Conservation (phyloP, 2,888 invertebrate genomes). For the Acronicta psi region DNA sequence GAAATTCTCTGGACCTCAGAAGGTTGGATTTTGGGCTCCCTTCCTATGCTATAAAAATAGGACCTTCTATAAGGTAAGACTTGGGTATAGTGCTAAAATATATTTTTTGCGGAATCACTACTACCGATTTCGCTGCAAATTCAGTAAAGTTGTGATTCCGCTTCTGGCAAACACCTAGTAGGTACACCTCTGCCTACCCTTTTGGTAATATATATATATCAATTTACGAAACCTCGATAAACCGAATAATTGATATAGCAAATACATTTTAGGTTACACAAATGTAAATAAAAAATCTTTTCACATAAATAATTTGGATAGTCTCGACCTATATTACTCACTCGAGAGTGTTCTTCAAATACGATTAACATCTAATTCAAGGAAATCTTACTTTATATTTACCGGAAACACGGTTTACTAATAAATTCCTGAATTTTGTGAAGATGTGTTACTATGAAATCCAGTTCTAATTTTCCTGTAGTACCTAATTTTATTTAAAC, state of each 20-base stretch:
- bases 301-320: conserved; percentile 12
- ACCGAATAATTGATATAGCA: background rate
- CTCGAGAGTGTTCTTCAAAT: conserved; percentile 9
- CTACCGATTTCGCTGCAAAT: too few species aligned
- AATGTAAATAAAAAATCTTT: background rate
- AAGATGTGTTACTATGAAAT: conserved; percentile 16
- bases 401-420: conserved; percentile 26
- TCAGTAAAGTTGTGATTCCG: too few species aligned
- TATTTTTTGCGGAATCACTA: too few species aligned
- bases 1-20: too few species aligned
- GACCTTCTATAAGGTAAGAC: too few species aligned
- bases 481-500: conserved; percentile 13
- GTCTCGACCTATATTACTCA: conserved; percentile 15
- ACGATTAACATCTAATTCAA: conserved; percentile 22
- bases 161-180: too few species aligned
- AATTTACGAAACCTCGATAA: background rate
- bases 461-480: conserved; percentile 23
- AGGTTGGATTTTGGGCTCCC: too few species aligned
- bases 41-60: too few species aligned
- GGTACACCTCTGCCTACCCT: too few species aligned
- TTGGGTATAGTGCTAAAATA: too few species aligned
- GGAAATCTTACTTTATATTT: conserved; percentile 38
- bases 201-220: too few species aligned
- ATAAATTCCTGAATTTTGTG: conserved; percentile 29
- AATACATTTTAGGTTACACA: background rate